These are phyloP conservation scores for Papilio machaon DNA, from an alignment of 1,140 invertebrate genomes.

Conservation along the genomic window DNA sequence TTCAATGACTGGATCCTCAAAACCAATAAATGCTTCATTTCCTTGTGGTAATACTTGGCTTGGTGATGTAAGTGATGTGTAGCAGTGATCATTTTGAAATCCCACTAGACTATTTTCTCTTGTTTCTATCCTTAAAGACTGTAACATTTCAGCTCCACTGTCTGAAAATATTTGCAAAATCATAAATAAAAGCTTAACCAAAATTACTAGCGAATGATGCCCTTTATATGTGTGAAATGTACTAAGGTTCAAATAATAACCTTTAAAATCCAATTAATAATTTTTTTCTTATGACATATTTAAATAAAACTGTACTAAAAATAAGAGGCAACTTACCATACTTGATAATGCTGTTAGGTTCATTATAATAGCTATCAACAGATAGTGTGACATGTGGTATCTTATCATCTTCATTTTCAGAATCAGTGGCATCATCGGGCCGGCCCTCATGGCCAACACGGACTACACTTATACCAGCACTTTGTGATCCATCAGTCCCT, in stretches of 20 bases:
- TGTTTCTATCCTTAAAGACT: constrained; percentile 79
- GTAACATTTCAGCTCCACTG: constrained; percentile 81
- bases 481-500: constrained; percentile 76
- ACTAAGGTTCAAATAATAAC: not conserved
- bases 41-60: constrained; percentile 73
- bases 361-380: constrained; percentile 78
- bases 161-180: constrained; percentile 56
- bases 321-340: constrained; percentile 63
- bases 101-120: constrained; percentile 78
- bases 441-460: constrained; percentile 75
- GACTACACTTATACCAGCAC: constrained; percentile 76
- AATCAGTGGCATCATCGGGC: constrained; percentile 78
- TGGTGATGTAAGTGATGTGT: constrained; percentile 84
- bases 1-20: constrained; percentile 75
- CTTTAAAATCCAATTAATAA: not conserved
- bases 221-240: not conserved
- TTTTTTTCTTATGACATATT: constrained; percentile 12
- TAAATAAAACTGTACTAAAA: not conserved
- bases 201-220: not conserved
- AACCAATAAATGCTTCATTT: constrained; percentile 61
- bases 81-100: constrained; percentile 86
- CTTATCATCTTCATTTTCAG: constrained; percentile 77
- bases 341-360: constrained; percentile 77
- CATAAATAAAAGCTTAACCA: not conserved
- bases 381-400: constrained; percentile 76